These are phyloP conservation scores for Ophion obscuratus DNA, from an alignment of 2,888 invertebrate genomes.

Conservation along the genomic window DNA sequence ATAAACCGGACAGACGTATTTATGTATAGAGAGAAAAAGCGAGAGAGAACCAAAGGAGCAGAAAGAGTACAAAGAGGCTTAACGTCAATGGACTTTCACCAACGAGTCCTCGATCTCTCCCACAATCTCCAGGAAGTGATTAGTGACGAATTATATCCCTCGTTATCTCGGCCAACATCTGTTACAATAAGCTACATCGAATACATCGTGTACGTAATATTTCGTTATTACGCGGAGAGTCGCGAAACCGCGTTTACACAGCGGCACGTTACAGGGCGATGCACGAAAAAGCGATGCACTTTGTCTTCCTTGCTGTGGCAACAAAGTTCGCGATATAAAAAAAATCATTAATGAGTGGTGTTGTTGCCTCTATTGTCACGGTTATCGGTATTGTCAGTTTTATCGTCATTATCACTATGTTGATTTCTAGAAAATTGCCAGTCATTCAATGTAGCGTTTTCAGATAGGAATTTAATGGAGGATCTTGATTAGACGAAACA, in stretches of 20 bases:
- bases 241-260: neutral
- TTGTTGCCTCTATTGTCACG: neutral
- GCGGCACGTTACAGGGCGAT: neutral
- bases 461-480: neutral
- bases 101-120: slow-evolving; percentile 70
- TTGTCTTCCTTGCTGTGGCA: neutral
- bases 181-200: slow-evolving; percentile 63
- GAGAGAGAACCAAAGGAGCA: neutral
- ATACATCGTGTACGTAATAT: slow-evolving; percentile 51
- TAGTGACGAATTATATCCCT: slow-evolving; percentile 76
- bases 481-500: neutral
- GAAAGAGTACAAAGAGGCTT: slow-evolving; percentile 62
- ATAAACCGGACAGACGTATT: slow-evolving; percentile 15
- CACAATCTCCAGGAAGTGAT: slow-evolving; percentile 74
- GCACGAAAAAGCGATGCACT: neutral
- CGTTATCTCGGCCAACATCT: slow-evolving; percentile 71
- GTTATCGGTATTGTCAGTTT: neutral
- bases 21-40: neutral
- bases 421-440: neutral
- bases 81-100: slow-evolving; percentile 78
- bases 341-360: too few species aligned
- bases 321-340: too few species aligned
- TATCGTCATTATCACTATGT: neutral
- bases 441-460: neutral
- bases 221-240: slow-evolving; percentile 56